These are phyloP conservation scores for Microcebus tavaratra DNA, from an alignment of 2,113 vertebrate species.

Conservation along the genomic window DNA sequence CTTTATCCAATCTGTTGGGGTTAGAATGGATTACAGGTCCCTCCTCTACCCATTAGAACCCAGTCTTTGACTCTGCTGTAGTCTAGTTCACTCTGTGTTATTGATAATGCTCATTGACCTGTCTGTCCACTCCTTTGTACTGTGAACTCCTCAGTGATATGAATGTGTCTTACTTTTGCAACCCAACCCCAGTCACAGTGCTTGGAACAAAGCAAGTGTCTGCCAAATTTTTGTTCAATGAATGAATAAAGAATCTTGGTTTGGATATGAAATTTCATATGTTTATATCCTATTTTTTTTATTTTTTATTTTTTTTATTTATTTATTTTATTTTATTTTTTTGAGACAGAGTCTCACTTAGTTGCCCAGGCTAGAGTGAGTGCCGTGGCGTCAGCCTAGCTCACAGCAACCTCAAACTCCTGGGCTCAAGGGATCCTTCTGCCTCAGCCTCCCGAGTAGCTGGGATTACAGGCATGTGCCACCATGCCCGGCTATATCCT, in stretches of 20 bases:
- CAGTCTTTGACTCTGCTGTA: neutral
- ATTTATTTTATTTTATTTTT: too few relatives aligned
- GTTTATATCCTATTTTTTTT: neutral
- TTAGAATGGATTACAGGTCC: neutral
- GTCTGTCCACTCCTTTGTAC: neutral
- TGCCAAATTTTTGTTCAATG: neutral
- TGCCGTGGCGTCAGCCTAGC: too few relatives aligned
- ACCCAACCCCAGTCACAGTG: neutral
- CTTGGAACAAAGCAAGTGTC: neutral
- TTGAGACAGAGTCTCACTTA: too few relatives aligned
- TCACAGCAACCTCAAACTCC: too few relatives aligned
- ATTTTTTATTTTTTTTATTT: neutral
- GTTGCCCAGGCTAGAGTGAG: too few relatives aligned
- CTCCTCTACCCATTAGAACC: neutral
- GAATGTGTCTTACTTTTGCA: neutral
- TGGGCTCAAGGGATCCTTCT: too few relatives aligned
- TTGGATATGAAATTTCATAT: neutral
- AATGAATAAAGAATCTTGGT: neutral
- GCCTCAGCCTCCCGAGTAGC: too few relatives aligned
- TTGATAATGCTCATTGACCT: neutral
- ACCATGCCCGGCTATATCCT: too few relatives aligned
- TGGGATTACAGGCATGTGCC: too few relatives aligned
- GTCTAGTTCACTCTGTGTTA: neutral
- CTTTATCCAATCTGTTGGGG: neutral
- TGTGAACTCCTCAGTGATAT: neutral